phyloP scores from a whole-genome alignment of 2,888 invertebrate species.

The Drosophila stalkeri region DNA sequence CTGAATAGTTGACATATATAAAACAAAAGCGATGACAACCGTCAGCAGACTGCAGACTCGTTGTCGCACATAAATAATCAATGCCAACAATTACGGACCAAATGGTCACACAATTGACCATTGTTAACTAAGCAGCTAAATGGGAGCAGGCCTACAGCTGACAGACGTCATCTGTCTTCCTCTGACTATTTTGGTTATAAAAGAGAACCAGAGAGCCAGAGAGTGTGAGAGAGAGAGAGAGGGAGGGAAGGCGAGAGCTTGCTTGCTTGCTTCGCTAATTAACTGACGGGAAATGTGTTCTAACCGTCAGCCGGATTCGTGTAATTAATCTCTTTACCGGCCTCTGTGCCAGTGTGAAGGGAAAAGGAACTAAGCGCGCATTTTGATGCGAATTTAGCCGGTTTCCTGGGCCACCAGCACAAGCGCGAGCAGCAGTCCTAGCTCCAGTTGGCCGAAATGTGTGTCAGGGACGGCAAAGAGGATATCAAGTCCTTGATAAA shows the following conservation, averaged over 20 bases:
- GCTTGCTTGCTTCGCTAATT: constrained; percentile 62
- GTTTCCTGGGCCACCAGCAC: constrained; percentile 27
- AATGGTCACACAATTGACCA: constrained; percentile 57
- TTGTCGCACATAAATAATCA: constrained; percentile 52
- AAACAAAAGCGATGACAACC: constrained; percentile 66
- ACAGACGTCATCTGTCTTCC: constrained; percentile 53
- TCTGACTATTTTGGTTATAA: not conserved
- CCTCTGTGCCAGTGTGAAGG: constrained; percentile 6
- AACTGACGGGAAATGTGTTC: constrained; percentile 74
- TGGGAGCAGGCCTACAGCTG: constrained; percentile 19
- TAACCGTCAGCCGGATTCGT: constrained; percentile 73
- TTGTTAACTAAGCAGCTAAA: constrained; percentile 31
- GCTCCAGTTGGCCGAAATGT: constrained; percentile 38
- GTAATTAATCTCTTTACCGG: constrained; percentile 80
- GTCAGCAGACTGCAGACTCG: constrained; percentile 40
- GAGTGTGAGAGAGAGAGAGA: not conserved
- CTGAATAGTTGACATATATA: constrained; percentile 52
- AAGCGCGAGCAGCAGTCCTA: not conserved
- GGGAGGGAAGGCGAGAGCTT: not conserved
- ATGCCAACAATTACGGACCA: constrained; percentile 22
- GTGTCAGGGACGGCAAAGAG: constrained; percentile 63
- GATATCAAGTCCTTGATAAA: constrained; percentile 52
- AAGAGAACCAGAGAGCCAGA: not conserved
- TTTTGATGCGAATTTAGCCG: constrained; percentile 61
- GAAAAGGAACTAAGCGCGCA: constrained; percentile 30